Conservation (phyloP, 2,888 invertebrate genomes). For the Patella ulyssiponensis region DNA sequence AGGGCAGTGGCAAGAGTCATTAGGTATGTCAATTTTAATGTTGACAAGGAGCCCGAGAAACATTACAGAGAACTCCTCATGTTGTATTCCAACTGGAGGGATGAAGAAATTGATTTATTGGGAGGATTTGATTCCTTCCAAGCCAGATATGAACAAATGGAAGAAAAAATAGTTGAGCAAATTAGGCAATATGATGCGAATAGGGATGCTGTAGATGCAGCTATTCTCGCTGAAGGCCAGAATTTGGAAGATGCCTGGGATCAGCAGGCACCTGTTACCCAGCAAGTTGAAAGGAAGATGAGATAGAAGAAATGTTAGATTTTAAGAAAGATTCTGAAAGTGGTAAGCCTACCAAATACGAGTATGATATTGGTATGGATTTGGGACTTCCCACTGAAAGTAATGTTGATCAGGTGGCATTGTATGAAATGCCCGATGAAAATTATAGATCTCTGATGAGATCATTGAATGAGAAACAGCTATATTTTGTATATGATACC, state of each 20-base stretch:
- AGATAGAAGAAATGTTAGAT: neutral
- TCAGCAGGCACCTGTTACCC: conserved; percentile 29
- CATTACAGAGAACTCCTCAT: conserved; percentile 55
- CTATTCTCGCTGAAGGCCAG: conserved; percentile 26
- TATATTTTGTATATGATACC: conserved; percentile 37
- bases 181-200: conserved; percentile 31
- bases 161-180: conserved; percentile 18
- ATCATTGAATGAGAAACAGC: conserved; percentile 36
- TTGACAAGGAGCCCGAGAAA: conserved; percentile 45
- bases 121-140: neutral
- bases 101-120: conserved; percentile 45
- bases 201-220: conserved; percentile 31
- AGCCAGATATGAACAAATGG: conserved; percentile 2
- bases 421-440: conserved; percentile 35
- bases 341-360: conserved; percentile 28
- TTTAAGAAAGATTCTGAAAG: neutral
- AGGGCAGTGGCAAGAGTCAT: conserved; percentile 25
- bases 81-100: conserved; percentile 49
- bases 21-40: conserved; percentile 42
- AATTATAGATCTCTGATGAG: conserved; percentile 37
- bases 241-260: conserved; percentile 33
- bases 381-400: conserved; percentile 32
- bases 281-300: neutral
- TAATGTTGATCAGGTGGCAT: conserved; percentile 13
- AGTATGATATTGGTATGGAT: conserved; percentile 39